phyloP scores from a whole-genome alignment of 2,797 vertebrate genomes.

The Tapirus indicus region DNA sequence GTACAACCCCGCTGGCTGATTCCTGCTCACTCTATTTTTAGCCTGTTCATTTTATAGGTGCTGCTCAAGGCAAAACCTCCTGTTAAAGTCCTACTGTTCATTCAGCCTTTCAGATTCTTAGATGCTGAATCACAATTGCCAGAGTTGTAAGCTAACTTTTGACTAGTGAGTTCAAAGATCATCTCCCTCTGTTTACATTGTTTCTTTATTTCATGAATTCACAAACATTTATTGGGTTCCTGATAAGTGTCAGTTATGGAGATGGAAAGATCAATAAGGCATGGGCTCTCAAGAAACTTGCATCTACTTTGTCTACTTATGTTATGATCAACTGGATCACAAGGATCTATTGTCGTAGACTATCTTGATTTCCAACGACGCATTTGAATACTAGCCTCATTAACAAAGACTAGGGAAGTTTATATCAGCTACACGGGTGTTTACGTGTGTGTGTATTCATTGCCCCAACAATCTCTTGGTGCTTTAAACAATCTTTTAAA shows the following conservation, averaged over 20 bases:
- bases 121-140: neutral
- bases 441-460: neutral
- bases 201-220: constrained; percentile 32
- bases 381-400: too few species aligned
- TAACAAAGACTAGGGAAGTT: too few species aligned
- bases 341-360: neutral
- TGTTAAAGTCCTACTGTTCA: constrained; percentile 7
- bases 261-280: neutral
- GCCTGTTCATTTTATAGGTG: neutral
- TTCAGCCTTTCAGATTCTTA: neutral
- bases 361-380: neutral
- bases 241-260: neutral
- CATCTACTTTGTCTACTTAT: neutral
- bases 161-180: neutral
- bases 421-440: too few species aligned
- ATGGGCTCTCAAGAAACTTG: neutral
- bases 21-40: constrained; percentile 4
- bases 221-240: neutral
- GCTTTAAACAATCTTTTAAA: neutral
- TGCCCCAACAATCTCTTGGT: neutral
- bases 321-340: neutral
- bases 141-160: neutral
- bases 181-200: neutral
- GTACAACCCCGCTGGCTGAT: neutral
- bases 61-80: neutral